Base-by-base conservation (phyloP, 1,140 invertebrate species). In the roundworm (Caenorhabditis elegans) region DNA sequence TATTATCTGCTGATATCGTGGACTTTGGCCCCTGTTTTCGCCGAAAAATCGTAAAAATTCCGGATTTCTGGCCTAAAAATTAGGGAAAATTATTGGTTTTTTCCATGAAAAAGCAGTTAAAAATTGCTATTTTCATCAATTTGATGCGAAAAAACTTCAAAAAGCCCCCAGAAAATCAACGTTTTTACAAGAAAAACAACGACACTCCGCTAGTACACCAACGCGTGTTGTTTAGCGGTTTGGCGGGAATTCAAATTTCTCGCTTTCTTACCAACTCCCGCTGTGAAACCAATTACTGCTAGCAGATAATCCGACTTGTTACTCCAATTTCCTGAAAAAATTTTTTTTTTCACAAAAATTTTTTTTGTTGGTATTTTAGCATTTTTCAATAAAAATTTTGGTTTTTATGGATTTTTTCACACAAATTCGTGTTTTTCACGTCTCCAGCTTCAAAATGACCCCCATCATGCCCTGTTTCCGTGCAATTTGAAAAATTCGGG, bases 271-370 rank as follows among this genome's bases (percentile, higher is more conserved):
- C 82, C 90, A 13, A 91, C 79, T n/a, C 90, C 90, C 70, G 90
- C 87, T 47, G 89, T 90, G 76, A 90, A 90, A 1, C 90, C 90
- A 46, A 90, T 86, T 51, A 89, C 88, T 10, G 90, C 85, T 43
- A 91, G 60, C 22, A 90, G 75, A 82, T 89, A 90, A 83, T 90
- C 90, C 22, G 87, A 81, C 65, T 87, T 87, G 10, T 86, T 86
- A 24, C 86, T 86, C 90, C 90, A 91, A 55, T 89, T 90, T 34
- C 90, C 89, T 26, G 88, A 60, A 24, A 88, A 85, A n/a, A 85
- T 49, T 15, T 28, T 13, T 4, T 22, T 47, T 28, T 36, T 47
- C 6, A 13, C 22, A 2, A 70, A 0, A 2, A 19, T 49, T 28
- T 24, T 43, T 43, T 43, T 43, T 43, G 39, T 15, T 47, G 10